Evolutionary conservation across 2,113 vertebrate species (phyloP).

Genomic region (Grammomys surdaster): DNA sequence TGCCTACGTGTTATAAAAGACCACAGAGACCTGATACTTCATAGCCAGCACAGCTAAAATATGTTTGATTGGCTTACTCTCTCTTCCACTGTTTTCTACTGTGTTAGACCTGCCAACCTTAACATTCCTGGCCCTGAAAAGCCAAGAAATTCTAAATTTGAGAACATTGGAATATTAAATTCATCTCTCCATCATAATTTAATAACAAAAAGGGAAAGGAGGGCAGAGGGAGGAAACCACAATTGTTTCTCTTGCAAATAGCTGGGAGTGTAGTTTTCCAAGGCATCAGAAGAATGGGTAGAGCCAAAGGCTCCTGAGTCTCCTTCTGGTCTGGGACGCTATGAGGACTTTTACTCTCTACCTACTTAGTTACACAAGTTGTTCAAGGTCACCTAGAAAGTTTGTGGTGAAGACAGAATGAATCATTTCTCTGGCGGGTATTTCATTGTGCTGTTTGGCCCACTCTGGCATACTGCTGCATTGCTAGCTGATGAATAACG

Average conservation of each 20-base stretch:
- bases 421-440: neutral
- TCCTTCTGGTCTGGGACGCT: neutral
- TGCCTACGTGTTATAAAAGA: neutral
- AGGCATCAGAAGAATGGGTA: neutral
- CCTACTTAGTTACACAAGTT: neutral
- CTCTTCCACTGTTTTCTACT: neutral
- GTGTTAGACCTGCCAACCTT: neutral
- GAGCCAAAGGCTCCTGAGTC: neutral
- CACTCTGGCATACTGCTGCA: neutral
- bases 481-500: conserved; percentile 5
- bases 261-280: neutral
- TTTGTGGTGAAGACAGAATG: conserved; percentile 6
- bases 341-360: neutral
- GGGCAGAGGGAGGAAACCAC: neutral
- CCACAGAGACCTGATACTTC: neutral
- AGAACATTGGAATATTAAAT: neutral
- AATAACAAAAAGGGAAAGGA: neutral
- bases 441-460: neutral
- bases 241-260: neutral
- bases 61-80: neutral
- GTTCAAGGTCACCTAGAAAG: conserved; percentile 28
- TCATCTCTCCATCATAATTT: neutral
- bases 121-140: neutral
- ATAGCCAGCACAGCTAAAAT: neutral
- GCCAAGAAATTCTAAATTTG: neutral